Evolutionary conservation across 2,888 invertebrate species (phyloP).

Genomic region (Blastobasis adustella): DNA sequence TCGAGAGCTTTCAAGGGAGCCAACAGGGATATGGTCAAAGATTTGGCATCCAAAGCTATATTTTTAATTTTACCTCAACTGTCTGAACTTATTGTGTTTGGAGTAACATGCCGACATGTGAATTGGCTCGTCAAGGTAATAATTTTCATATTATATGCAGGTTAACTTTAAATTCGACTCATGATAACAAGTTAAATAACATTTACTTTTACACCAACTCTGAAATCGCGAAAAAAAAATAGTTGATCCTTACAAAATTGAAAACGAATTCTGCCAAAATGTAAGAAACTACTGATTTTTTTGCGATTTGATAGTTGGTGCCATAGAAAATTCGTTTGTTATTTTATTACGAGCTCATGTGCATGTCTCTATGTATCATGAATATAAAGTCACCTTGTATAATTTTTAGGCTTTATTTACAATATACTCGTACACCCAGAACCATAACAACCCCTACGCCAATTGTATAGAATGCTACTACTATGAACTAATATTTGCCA

Average conservation of each 20-base stretch:
- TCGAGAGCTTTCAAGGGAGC: slow-evolving; percentile 38
- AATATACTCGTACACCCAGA: too few species aligned
- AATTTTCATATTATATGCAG: not conserved
- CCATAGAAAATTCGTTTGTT: too few species aligned
- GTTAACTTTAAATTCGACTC: not conserved
- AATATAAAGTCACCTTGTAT: not conserved
- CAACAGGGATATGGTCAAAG: slow-evolving; percentile 36
- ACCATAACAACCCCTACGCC: too few species aligned
- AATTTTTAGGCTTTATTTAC: not conserved
- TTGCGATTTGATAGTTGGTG: not conserved
- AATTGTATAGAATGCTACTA: too few species aligned
- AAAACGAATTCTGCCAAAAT: too few species aligned
- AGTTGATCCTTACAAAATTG: too few species aligned
- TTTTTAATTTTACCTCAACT: slow-evolving; percentile 41
- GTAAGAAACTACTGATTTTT: too few species aligned
- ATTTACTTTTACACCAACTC: not conserved
- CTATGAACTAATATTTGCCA: not conserved
- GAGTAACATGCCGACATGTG: slow-evolving; percentile 37
- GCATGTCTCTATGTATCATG: not conserved
- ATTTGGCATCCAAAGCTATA: slow-evolving; percentile 37
- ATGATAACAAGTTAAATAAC: not conserved
- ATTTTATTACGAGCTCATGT: not conserved
- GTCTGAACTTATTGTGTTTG: slow-evolving; percentile 35
- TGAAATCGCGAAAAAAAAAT: too few species aligned
- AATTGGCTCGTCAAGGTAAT: slow-evolving; percentile 48